phyloP scores from a whole-genome alignment of 2,113 vertebrate species.

The Petrocephalus microphthalmus region DNA sequence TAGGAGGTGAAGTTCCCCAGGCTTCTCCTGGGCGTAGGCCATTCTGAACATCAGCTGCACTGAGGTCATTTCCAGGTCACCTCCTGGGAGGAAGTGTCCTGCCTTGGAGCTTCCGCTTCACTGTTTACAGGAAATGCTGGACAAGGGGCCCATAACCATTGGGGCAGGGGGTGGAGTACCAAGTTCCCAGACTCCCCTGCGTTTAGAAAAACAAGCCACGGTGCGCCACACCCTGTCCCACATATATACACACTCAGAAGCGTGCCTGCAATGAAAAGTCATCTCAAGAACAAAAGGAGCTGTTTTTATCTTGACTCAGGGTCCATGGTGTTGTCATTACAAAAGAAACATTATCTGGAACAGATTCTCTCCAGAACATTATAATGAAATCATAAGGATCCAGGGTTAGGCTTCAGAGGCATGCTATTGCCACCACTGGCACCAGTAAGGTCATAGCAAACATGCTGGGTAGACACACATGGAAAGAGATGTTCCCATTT shows the following conservation, averaged over 20 bases:
- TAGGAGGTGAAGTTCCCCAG: constrained; percentile 38
- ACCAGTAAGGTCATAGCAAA: not conserved
- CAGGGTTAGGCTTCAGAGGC: not conserved
- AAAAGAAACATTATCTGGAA: not conserved
- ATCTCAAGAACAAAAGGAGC: constrained; percentile 32
- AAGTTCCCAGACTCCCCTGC: constrained; percentile 47
- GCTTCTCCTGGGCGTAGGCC: constrained; percentile 61
- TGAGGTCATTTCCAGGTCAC: constrained; percentile 76
- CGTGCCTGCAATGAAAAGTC: constrained; percentile 40
- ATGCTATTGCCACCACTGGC: not conserved
- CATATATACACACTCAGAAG: not conserved
- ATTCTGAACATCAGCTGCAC: constrained; percentile 54
- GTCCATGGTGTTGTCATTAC: not conserved
- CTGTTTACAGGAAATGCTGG: constrained; percentile 95
- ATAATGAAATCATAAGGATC: not conserved
- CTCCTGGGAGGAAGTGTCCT: constrained; percentile 75
- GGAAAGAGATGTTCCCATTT: not conserved
- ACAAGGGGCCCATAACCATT: constrained; percentile 50
- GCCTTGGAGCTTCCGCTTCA: constrained; percentile 53
- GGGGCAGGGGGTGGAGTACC: constrained; percentile 34
- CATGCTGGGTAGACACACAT: not conserved
- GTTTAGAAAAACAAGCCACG: constrained; percentile 53
- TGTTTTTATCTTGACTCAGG: constrained; percentile 40
- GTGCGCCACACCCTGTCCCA: constrained; percentile 41
- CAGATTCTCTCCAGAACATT: not conserved